These are phyloP conservation scores for Drosophila sproati DNA, from an alignment of 1,140 invertebrate genomes.

Conservation along the genomic window DNA sequence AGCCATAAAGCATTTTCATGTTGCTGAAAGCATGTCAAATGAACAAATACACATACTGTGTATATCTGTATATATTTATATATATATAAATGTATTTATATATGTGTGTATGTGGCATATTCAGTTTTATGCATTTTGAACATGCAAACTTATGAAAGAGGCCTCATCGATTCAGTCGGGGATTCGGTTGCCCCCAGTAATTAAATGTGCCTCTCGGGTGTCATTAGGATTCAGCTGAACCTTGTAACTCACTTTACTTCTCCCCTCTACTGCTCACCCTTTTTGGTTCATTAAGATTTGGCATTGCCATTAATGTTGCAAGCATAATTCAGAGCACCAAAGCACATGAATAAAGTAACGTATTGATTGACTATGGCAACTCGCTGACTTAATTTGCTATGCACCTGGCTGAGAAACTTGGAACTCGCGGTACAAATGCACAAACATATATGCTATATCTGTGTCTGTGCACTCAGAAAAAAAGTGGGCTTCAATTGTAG, in stretches of 20 bases:
- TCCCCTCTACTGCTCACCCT: background rate
- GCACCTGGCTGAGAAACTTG: slow-evolving; percentile 1
- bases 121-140: slow-evolving; percentile 70
- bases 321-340: slow-evolving; percentile 43
- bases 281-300: slow-evolving; percentile 20
- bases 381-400: slow-evolving; percentile 24
- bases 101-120: slow-evolving; percentile 31
- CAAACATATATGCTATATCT: slow-evolving; percentile 9
- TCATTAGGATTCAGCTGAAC: slow-evolving; percentile 32
- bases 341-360: slow-evolving; percentile 46
- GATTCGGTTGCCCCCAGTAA: slow-evolving; percentile 26
- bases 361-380: slow-evolving; percentile 49
- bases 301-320: slow-evolving; percentile 33
- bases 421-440: slow-evolving; percentile 36
- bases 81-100: slow-evolving; percentile 8
- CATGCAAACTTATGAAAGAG: slow-evolving; percentile 62
- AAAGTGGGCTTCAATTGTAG: too few species aligned
- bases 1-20: slow-evolving; percentile 80
- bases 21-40: slow-evolving; percentile 64
- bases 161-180: slow-evolving; percentile 8
- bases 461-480: too few species aligned
- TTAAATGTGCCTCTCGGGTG: slow-evolving; percentile 63
- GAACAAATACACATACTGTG: slow-evolving; percentile 8
- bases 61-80: slow-evolving; percentile 5
- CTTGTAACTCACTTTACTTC: background rate